These are phyloP conservation scores for Micropterix aruncella DNA, from an alignment of 2,888 invertebrate genomes.

Conservation along the genomic window DNA sequence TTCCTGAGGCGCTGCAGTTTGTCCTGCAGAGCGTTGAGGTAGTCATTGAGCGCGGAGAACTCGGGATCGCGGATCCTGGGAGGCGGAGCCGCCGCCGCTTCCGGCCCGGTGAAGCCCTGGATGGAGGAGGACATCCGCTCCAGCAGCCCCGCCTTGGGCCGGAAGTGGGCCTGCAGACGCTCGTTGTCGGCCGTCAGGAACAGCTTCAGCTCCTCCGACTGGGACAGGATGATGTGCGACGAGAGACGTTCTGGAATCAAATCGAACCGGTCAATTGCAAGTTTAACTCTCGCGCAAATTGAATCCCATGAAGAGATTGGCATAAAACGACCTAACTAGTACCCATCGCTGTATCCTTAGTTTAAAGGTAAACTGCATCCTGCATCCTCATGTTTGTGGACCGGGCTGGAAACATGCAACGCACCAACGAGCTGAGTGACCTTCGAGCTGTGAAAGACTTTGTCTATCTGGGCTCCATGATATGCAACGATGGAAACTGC, in stretches of 20 bases:
- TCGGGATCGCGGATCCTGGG: not conserved
- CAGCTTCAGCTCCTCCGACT: not conserved
- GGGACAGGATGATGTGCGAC: not conserved
- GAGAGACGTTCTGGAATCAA: not conserved
- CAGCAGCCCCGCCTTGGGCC: not conserved
- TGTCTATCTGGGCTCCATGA: too few relatives aligned
- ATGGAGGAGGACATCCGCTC: not conserved
- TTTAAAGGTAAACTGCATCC: too few relatives aligned
- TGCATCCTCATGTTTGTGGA: too few relatives aligned
- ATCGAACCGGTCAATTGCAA: too few relatives aligned
- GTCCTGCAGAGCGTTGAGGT: not conserved
- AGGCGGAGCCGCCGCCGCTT: not conserved
- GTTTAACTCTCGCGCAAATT: too few relatives aligned
- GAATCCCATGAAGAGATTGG: too few relatives aligned
- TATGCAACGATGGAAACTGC: too few relatives aligned
- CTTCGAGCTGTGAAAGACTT: too few relatives aligned
- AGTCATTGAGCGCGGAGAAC: not conserved
- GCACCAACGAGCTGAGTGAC: too few relatives aligned
- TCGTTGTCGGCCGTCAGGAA: not conserved
- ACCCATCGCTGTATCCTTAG: too few relatives aligned
- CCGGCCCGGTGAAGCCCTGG: not conserved
- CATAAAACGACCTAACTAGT: too few relatives aligned
- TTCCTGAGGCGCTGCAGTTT: not conserved
- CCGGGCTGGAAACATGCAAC: too few relatives aligned
- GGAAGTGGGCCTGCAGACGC: not conserved